These are phyloP conservation scores for Athalia rosae DNA, from an alignment of 2,888 invertebrate genomes.

Conservation along the genomic window DNA sequence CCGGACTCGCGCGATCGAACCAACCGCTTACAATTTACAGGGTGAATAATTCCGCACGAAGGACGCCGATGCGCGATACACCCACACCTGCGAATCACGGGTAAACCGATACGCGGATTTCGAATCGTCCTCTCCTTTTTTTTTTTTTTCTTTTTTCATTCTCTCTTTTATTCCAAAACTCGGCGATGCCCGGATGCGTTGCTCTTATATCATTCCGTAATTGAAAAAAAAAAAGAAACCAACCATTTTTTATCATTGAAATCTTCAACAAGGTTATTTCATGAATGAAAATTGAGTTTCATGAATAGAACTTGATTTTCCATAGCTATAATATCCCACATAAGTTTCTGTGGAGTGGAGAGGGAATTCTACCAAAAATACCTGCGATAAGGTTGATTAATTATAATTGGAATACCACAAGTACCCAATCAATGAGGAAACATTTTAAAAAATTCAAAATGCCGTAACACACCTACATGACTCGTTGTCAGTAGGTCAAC, in stretches of 20 bases:
- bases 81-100: background rate
- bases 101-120: background rate
- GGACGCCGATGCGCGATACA: background rate
- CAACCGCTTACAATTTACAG: conserved; percentile 1
- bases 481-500: background rate
- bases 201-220: too few relatives aligned
- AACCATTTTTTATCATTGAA: background rate
- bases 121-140: too few relatives aligned
- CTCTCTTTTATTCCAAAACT: too few relatives aligned
- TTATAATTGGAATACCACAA: conserved; percentile 32
- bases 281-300: background rate
- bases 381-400: conserved; percentile 14
- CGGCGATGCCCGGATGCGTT: too few relatives aligned
- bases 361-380: background rate
- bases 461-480: conserved; percentile 5
- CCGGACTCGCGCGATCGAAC: background rate
- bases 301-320: conserved; percentile 22
- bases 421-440: conserved; percentile 4
- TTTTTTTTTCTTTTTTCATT: too few relatives aligned
- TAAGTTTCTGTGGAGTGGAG: background rate
- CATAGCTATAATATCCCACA: background rate
- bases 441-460: background rate
- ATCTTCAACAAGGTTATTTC: background rate
- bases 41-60: background rate
- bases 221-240: too few relatives aligned